Conservation (phyloP, 1,140 invertebrate genomes). For the Drosophila tristis region DNA sequence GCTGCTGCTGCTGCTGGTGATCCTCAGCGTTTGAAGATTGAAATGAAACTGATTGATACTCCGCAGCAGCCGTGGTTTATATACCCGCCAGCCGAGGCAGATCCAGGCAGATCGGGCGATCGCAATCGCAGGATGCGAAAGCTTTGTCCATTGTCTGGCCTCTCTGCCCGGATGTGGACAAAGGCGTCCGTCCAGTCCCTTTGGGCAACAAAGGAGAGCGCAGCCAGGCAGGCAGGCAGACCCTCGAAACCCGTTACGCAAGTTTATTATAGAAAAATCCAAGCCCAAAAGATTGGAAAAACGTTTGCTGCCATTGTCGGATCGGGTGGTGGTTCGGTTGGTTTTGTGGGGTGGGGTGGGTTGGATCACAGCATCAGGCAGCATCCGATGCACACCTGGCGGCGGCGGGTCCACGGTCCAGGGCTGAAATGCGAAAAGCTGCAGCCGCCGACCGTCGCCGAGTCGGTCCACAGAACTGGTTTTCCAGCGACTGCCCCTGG, state of each 20-base stretch:
- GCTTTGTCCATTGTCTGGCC: conserved; percentile 74
- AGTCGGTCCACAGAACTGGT: conserved; percentile 64
- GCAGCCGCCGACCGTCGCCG: conserved; percentile 50
- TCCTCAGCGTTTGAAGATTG: conserved; percentile 77
- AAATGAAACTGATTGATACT: conserved; percentile 84
- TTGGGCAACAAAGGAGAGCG: conserved; percentile 47
- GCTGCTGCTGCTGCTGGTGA: conserved; percentile 66
- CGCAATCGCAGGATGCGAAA: conserved; percentile 62
- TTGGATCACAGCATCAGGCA: conserved; percentile 44
- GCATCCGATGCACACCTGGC: conserved; percentile 66
- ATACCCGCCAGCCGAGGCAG: conserved; percentile 48
- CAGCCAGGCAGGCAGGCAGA: neutral
- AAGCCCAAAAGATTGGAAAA: conserved; percentile 61
- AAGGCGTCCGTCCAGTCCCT: conserved; percentile 30
- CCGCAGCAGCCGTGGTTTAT: conserved; percentile 75
- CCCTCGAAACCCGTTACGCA: conserved; percentile 69
- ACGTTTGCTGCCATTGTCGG: conserved; percentile 51
- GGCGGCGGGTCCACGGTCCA: neutral
- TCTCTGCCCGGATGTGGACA: conserved; percentile 57
- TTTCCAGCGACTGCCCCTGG: conserved; percentile 21
- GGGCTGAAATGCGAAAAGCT: conserved; percentile 38
- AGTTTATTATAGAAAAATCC: conserved; percentile 81
- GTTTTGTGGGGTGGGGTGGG: conserved; percentile 12
- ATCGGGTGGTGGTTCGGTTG: conserved; percentile 49
- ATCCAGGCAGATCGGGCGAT: conserved; percentile 48